Evolutionary conservation across 2,113 vertebrate genomes (phyloP).

Genomic region (Cranoglanis bouderius): DNA sequence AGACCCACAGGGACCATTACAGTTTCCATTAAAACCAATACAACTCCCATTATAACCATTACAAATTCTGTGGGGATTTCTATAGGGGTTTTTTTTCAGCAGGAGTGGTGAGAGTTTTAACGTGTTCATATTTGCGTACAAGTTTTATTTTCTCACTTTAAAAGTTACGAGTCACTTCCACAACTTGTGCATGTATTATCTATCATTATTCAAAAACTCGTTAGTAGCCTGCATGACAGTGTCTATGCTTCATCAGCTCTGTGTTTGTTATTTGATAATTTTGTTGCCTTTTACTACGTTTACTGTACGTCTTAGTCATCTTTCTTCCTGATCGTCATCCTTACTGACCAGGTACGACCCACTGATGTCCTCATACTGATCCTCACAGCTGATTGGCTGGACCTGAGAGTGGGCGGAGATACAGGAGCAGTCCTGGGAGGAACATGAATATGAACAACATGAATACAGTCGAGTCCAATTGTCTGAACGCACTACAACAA

Average conservation of each 20-base stretch:
- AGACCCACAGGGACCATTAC: too few relatives aligned
- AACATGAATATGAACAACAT: slow-evolving; percentile 53
- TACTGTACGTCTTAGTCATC: not conserved
- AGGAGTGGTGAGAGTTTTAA: too few relatives aligned
- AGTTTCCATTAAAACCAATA: too few relatives aligned
- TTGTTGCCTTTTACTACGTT: not conserved
- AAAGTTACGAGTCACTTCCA: not conserved
- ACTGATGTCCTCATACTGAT: slow-evolving; percentile 82
- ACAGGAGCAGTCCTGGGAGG: slow-evolving; percentile 91
- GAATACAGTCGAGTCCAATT: not conserved
- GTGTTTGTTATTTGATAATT: not conserved
- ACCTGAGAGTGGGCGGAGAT: slow-evolving; percentile 89
- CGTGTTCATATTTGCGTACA: too few relatives aligned
- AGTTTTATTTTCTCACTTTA: not conserved
- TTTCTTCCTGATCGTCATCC: not conserved
- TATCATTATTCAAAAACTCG: not conserved
- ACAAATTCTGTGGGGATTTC: too few relatives aligned
- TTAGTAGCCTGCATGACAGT: not conserved
- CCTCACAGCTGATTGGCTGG: slow-evolving; percentile 87
- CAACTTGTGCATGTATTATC: not conserved
- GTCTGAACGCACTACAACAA: not conserved
- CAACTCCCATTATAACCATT: too few relatives aligned
- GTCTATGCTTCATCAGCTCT: not conserved
- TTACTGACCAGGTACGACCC: slow-evolving; percentile 85
- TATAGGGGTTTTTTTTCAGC: too few relatives aligned